A percentile compares a stretch with the other conserved stretches of the same genome.
phyloP scores from a whole-genome alignment of 2,797 vertebrate genomes.

The Adelosebastes latens region DNA sequence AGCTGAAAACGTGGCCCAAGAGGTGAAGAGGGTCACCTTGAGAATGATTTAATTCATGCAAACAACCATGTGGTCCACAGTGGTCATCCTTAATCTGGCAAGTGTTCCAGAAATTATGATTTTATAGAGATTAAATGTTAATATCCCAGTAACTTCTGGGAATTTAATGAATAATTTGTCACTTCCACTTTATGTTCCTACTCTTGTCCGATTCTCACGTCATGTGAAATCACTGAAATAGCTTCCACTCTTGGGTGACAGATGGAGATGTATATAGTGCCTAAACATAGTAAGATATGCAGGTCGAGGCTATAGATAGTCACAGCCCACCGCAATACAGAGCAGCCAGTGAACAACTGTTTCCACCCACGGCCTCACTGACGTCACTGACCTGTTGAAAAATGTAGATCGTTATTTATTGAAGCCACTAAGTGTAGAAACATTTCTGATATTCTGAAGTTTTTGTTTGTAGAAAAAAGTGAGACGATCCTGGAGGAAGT shows the following conservation, averaged over 20 bases:
- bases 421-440: background rate
- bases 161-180: background rate
- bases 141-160: background rate
- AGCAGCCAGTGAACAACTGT: slow-evolving; percentile 56
- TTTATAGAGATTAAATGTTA: background rate
- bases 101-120: background rate
- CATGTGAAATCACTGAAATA: slow-evolving; percentile 69
- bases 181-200: slow-evolving; percentile 7
- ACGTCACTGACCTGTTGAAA: slow-evolving; percentile 19
- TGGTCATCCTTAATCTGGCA: background rate
- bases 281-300: slow-evolving; percentile 78
- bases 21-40: slow-evolving; percentile 51
- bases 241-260: slow-evolving; percentile 67
- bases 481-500: background rate
- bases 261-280: slow-evolving; percentile 65
- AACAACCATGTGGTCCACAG: background rate
- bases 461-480: background rate
- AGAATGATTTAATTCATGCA: background rate
- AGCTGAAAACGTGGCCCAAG: slow-evolving; percentile 16
- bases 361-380: slow-evolving; percentile 53
- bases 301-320: slow-evolving; percentile 71
- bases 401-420: background rate
- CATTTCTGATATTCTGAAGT: background rate
- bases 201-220: slow-evolving; percentile 28
- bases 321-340: slow-evolving; percentile 36